Conservation (phyloP, 2,797 vertebrate genomes). For the Silurus aristotelis region DNA sequence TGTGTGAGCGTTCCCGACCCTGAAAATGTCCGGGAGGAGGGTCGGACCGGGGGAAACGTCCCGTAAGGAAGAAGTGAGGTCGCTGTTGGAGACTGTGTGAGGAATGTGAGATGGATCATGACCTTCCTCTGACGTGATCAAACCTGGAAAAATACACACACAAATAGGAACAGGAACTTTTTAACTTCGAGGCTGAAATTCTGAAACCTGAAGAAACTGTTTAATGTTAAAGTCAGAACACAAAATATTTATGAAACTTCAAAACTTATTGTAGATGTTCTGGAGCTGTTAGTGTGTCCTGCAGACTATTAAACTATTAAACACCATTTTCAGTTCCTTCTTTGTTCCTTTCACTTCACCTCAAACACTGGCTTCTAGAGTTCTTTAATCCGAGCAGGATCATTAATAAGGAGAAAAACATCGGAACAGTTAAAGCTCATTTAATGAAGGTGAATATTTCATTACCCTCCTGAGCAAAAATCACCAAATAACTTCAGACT, state of each 20-base stretch:
- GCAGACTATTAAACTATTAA: too few species aligned
- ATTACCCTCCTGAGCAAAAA: neutral
- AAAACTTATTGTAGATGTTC: too few species aligned
- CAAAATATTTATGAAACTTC: too few species aligned
- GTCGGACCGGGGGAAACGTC: constrained; percentile 31
- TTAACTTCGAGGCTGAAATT: constrained; percentile 28
- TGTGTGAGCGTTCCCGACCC: constrained; percentile 11
- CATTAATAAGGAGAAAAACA: too few species aligned
- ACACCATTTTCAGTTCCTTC: too few species aligned
- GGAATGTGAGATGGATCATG: constrained; percentile 24
- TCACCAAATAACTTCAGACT: neutral
- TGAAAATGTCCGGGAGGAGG: constrained; percentile 38
- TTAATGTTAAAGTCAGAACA: neutral
- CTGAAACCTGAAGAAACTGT: constrained; percentile 15
- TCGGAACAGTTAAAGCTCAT: too few species aligned
- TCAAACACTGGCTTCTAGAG: too few species aligned
- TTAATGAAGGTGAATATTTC: too few species aligned
- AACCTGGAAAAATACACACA: constrained; percentile 40
- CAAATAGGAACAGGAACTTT: constrained; percentile 43
- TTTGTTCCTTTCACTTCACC: too few species aligned
- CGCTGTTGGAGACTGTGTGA: constrained; percentile 17
- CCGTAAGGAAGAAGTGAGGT: constrained; percentile 43
- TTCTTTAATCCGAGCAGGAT: too few species aligned
- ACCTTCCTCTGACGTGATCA: constrained; percentile 40
- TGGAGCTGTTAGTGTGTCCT: too few species aligned